Conservation (phyloP, 2,888 invertebrate species). For the Agriopis marginaria region DNA sequence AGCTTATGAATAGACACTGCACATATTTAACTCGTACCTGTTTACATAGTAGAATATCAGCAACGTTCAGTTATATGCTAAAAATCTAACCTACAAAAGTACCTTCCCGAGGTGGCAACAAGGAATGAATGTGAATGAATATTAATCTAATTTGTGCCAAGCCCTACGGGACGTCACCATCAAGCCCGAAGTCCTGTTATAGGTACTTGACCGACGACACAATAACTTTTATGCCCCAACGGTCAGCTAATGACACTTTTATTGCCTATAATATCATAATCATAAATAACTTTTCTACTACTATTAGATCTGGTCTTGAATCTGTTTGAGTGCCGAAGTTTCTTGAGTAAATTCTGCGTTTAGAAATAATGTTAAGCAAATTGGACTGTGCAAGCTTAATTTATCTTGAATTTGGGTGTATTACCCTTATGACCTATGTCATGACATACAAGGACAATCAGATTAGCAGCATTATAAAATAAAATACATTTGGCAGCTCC, state of each 20-base stretch:
- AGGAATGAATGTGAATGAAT: constrained; percentile 32
- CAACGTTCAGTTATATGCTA: background rate
- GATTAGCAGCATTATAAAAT: constrained; percentile 28
- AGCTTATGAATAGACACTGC: too few species aligned
- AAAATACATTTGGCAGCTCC: constrained; percentile 32
- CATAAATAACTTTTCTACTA: constrained; percentile 26
- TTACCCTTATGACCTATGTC: constrained; percentile 32
- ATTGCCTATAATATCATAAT: constrained; percentile 28
- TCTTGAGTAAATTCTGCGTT: constrained; percentile 4
- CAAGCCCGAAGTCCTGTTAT: constrained; percentile 51
- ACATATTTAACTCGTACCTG: too few species aligned
- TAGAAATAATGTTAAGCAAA: constrained; percentile 1
- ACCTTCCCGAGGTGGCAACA: constrained; percentile 24
- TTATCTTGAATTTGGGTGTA: constrained; percentile 26
- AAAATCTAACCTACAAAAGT: background rate
- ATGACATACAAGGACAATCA: constrained; percentile 41
- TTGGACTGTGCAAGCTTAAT: background rate
- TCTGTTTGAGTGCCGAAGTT: background rate
- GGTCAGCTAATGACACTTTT: constrained; percentile 32
- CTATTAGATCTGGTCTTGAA: constrained; percentile 11
- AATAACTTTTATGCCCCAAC: constrained; percentile 25
- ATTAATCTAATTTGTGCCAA: constrained; percentile 48
- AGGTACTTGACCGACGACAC: constrained; percentile 44
- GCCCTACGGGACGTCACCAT: constrained; percentile 50
- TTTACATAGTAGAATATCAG: too few species aligned